A percentile compares a stretch with the other conserved stretches of the same genome.
phyloP scores from a whole-genome alignment of 2,888 invertebrate genomes.

The Siphlonurus alternatus region DNA sequence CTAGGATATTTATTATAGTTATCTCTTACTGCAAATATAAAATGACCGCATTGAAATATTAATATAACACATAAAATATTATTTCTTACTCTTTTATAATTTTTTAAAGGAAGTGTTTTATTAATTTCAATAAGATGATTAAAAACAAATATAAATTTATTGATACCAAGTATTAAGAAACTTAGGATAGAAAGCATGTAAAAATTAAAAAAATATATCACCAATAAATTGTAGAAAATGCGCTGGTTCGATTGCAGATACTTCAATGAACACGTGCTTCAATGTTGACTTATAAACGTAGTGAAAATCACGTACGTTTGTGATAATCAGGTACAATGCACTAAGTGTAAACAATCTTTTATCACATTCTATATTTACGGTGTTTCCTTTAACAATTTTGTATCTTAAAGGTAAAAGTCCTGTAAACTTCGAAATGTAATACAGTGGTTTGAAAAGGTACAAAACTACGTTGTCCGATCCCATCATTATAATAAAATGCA shows the following conservation, averaged over 20 bases:
- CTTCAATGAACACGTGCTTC: neutral
- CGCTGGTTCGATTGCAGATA: neutral
- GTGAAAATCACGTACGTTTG: neutral
- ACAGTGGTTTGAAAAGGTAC: neutral
- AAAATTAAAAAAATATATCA: neutral
- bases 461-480: neutral
- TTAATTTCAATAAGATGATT: neutral
- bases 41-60: too few relatives aligned
- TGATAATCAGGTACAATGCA: neutral
- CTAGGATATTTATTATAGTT: too few relatives aligned
- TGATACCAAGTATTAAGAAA: neutral
- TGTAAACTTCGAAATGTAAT: neutral
- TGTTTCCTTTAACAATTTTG: neutral
- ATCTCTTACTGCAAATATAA: too few relatives aligned
- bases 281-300: neutral
- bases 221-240: neutral
- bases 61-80: neutral
- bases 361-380: neutral
- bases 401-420: neutral
- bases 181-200: neutral
- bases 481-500: neutral
- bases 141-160: neutral
- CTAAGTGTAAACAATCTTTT: neutral
- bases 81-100: neutral
- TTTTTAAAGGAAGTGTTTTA: neutral